Conservation (phyloP, 2,888 invertebrate species). For the Fragum fragum region DNA sequence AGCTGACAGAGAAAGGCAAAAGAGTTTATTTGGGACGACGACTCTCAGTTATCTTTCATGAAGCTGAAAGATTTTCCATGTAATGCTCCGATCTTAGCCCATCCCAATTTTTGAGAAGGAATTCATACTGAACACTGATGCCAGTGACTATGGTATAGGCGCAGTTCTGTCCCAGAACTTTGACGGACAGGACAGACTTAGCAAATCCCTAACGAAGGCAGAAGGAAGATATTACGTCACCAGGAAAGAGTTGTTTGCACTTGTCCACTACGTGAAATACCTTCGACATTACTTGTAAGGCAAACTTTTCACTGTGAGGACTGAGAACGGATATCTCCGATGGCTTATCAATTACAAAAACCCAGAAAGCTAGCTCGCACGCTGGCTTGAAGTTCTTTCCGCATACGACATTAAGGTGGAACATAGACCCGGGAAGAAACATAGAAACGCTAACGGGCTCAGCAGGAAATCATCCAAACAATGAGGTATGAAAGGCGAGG, state of each 20-base stretch:
- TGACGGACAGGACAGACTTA: too few relatives aligned
- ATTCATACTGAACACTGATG: too few relatives aligned
- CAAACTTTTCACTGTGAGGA: conserved; percentile 27
- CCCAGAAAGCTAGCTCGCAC: conserved; percentile 31
- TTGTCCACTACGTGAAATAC: conserved; percentile 38
- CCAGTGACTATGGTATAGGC: too few relatives aligned
- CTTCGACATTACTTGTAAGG: conserved; percentile 44
- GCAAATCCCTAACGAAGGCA: conserved; percentile 36
- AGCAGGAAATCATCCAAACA: conserved; percentile 34
- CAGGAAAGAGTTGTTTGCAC: conserved; percentile 41
- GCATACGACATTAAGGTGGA: too few relatives aligned
- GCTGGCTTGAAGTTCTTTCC: too few relatives aligned
- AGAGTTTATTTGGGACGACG: neutral
- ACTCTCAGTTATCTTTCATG: neutral
- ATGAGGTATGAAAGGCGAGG: conserved; percentile 10
- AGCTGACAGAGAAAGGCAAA: too few relatives aligned
- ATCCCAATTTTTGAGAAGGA: neutral
- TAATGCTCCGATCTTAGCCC: neutral
- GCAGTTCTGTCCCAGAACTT: too few relatives aligned
- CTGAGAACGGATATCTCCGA: conserved; percentile 38
- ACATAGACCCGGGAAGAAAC: too few relatives aligned
- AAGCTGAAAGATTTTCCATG: neutral
- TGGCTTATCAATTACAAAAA: conserved; percentile 43
- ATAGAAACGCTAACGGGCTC: too few relatives aligned
- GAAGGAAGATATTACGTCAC: conserved; percentile 40